Base-by-base conservation (phyloP, 2,797 vertebrate genomes). In the Sebastes cheni region DNA sequence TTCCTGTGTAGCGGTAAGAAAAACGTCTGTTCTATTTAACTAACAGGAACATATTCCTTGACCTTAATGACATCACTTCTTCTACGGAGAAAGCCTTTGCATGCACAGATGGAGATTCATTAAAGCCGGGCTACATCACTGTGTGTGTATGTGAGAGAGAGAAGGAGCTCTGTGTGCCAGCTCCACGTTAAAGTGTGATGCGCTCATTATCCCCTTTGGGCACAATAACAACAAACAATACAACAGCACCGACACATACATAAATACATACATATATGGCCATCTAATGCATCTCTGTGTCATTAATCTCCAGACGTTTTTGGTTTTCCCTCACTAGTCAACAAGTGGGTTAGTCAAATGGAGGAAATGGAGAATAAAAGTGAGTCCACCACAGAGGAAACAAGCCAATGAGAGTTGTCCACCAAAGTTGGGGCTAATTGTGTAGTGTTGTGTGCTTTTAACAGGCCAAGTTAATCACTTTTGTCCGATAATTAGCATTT, bases 401-500 rank as follows among this genome's bases (percentile, higher is more conserved):
- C 80, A 59, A 79, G 79, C 81, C 68, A 83, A 85, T 82, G 82
- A 92, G 91, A 84, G 66, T 61, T 75, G 81, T 84, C 79, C 81
- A 80, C 79, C 82, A 80, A 78, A 85, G 70, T 82, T 78, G 3
- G 77, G 59, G 66, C 70, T 91, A 85, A 92, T 90, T 88, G 80
- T 85, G 62, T 72, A 29, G 67, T 42, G 76, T 89, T 84, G 74
- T 75, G 59, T 65, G 71, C 80, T 81, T 91, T 93, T 90, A 93
- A 92, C 72, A 3, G 85, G 83, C 83, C 42, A 6, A 60, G 72
- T 34, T 89, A 91, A 92, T 91, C 83, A 81, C 85, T 82, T 87
- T 82, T 82, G 87, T 91, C 87, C 54, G 27, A 86, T 83, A 88
- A 92, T 90, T 82, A 90, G 81, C 84, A 83, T 93, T 90, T 90